phyloP scores from a whole-genome alignment of 1,140 invertebrate genomes.

The Eupeodes corollae region DNA sequence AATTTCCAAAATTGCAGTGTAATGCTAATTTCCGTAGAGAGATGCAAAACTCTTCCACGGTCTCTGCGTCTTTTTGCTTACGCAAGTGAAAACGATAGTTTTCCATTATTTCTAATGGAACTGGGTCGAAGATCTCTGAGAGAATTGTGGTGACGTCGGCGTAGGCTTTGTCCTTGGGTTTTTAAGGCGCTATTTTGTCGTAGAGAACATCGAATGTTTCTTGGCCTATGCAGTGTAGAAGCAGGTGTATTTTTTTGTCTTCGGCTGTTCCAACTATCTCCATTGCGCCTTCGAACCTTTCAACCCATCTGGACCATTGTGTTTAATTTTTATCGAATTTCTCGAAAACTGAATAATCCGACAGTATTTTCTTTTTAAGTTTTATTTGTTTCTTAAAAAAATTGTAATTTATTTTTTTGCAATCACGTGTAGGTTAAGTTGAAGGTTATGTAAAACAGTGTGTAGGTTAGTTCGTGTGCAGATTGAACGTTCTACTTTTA shows the following conservation, averaged over 20 bases:
- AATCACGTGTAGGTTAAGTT: too few species aligned
- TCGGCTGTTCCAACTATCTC: slow-evolving; percentile 7
- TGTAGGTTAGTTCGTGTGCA: too few species aligned
- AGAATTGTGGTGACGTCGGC: slow-evolving; percentile 4
- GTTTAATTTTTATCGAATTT: background rate
- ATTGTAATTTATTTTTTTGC: too few species aligned
- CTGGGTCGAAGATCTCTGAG: slow-evolving; percentile 11
- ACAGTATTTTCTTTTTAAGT: too few species aligned
- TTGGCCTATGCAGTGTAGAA: slow-evolving; percentile 11
- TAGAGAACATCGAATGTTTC: slow-evolving; percentile 9
- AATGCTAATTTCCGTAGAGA: slow-evolving; percentile 9
- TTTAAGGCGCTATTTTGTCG: slow-evolving; percentile 5
- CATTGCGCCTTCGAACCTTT: slow-evolving; percentile 12
- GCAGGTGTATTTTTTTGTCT: background rate
- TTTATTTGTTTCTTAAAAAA: too few species aligned
- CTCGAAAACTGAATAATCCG: background rate
- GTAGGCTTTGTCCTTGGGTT: slow-evolving; percentile 5
- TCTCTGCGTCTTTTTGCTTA: slow-evolving; percentile 14
- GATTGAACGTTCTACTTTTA: too few species aligned
- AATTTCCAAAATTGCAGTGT: slow-evolving; percentile 16
- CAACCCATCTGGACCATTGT: slow-evolving; percentile 9
- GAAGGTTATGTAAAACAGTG: too few species aligned
- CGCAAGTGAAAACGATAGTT: slow-evolving; percentile 13
- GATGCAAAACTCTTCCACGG: slow-evolving; percentile 9
- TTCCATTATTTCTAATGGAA: slow-evolving; percentile 17